Conservation (phyloP, 1,140 invertebrate species). For the Zophobas morio region DNA sequence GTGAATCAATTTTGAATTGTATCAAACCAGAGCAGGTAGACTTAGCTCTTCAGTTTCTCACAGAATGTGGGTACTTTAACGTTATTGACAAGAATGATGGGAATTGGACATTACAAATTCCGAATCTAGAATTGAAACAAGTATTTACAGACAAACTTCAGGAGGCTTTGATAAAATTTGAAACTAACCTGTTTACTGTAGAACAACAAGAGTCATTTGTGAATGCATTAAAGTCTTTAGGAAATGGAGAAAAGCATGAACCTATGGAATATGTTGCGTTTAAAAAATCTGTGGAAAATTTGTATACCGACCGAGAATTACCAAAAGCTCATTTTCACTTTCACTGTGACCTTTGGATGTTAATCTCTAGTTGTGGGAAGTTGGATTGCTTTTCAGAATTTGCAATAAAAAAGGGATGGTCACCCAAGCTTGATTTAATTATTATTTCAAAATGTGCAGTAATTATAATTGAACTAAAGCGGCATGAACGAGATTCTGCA, state of each 20-base stretch:
- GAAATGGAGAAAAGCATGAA: conserved; percentile 15
- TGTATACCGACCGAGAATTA: conserved; percentile 26
- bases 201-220: conserved; percentile 19
- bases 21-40: neutral
- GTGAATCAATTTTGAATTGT: neutral
- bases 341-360: conserved; percentile 15
- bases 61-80: conserved; percentile 13
- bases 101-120: conserved; percentile 19
- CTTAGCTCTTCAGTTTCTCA: conserved; percentile 1
- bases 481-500: neutral
- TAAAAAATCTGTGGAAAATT: conserved; percentile 23
- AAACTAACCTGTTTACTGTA: conserved; percentile 2
- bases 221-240: conserved; percentile 19
- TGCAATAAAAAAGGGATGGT: neutral
- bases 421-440: neutral
- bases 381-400: neutral
- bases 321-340: conserved; percentile 22
- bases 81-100: neutral
- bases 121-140: conserved; percentile 14
- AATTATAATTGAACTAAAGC: too few relatives aligned
- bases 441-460: neutral
- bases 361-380: conserved; percentile 5
- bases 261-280: conserved; percentile 6
- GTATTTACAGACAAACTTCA: conserved; percentile 11
- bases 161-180: neutral